phyloP scores from a whole-genome alignment of 1,140 invertebrate species.

The Lucilia sericata region DNA sequence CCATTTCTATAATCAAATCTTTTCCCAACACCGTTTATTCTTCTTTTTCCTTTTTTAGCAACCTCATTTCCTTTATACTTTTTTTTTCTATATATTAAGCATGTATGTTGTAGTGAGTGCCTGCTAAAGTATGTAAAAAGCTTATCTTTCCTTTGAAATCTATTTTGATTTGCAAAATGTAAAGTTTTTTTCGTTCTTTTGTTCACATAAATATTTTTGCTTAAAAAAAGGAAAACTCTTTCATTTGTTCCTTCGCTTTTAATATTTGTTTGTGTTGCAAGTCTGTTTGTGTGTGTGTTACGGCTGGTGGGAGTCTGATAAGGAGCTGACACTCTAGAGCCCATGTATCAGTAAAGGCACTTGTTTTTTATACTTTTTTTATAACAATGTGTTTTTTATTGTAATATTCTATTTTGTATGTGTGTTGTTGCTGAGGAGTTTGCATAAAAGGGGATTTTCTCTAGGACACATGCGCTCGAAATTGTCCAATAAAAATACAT shows the following conservation, averaged over 20 bases:
- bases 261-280: neutral
- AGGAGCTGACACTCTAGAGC: neutral
- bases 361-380: slow-evolving; percentile 7
- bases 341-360: neutral
- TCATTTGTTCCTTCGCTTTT: neutral
- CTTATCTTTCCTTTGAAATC: slow-evolving; percentile 37
- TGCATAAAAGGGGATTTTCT: slow-evolving; percentile 38
- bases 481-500: slow-evolving; percentile 35
- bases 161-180: slow-evolving; percentile 43
- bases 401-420: neutral
- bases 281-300: neutral
- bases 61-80: neutral
- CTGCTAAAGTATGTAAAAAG: slow-evolving; percentile 30
- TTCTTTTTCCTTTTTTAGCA: slow-evolving; percentile 15
- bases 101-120: too few species aligned
- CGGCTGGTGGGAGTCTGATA: slow-evolving; percentile 10
- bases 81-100: too few species aligned
- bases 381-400: slow-evolving; percentile 31
- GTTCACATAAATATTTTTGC: neutral
- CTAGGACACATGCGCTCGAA: slow-evolving; percentile 33
- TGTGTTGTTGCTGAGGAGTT: slow-evolving; percentile 11
- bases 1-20: slow-evolving; percentile 34
- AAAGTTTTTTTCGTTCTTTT: slow-evolving; percentile 12
- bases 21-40: slow-evolving; percentile 37
- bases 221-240: slow-evolving; percentile 1